Evolutionary conservation across 2,797 vertebrate genomes (phyloP).

Genomic region (Emydoidea blandingii): DNA sequence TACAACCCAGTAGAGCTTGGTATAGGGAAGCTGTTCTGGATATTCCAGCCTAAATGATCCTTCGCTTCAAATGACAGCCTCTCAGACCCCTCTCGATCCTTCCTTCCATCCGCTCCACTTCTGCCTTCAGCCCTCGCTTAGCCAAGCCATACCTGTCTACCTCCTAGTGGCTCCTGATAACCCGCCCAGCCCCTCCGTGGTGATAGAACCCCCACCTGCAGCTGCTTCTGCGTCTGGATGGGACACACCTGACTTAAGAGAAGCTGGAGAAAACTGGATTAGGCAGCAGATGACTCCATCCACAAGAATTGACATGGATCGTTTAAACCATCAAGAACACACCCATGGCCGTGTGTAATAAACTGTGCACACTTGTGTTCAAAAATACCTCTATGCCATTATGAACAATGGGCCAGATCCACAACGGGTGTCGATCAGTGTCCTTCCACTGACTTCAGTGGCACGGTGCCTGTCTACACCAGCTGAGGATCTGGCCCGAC

Average conservation of each 20-base stretch:
- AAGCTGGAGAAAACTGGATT: background rate
- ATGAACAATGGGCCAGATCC: background rate
- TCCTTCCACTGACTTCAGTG: background rate
- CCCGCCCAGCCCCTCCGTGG: too few species aligned
- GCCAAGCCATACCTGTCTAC: rapidly evolving
- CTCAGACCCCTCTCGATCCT: background rate
- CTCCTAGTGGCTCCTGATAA: background rate
- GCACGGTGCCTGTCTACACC: too few species aligned
- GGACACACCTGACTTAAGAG: background rate
- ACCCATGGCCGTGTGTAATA: background rate
- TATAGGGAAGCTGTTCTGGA: background rate
- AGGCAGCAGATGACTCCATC: background rate
- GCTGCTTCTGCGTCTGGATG: background rate
- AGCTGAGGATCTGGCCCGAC: background rate
- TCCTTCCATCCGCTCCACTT: background rate
- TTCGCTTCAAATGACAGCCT: background rate
- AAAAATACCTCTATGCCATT: background rate
- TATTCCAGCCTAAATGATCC: background rate
- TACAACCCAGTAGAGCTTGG: background rate
- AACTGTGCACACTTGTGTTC: background rate
- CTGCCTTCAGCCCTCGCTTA: background rate
- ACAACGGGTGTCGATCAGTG: background rate
- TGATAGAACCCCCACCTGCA: background rate
- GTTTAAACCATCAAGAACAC: background rate
- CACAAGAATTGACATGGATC: background rate